A percentile compares a stretch with the other conserved stretches of the same genome.
Evolutionary conservation across 2,888 invertebrate species (phyloP).

Genomic region (Pyrgus malvae): DNA sequence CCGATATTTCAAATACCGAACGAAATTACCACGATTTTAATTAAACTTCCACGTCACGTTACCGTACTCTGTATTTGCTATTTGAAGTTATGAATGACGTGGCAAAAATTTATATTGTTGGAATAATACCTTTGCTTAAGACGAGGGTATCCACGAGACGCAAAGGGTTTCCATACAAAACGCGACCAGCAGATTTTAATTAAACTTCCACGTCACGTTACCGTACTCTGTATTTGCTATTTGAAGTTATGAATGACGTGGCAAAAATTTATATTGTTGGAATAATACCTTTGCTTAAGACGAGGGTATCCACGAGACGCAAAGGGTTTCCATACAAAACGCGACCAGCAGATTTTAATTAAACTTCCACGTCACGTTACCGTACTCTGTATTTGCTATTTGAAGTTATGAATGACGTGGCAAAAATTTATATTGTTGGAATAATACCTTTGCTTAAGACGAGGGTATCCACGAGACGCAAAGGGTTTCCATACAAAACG

Average conservation of each 20-base stretch:
- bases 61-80: not conserved
- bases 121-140: too few species aligned
- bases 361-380: not conserved
- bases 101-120: not conserved
- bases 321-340: too few species aligned
- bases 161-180: too few species aligned
- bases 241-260: too few species aligned
- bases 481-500: too few species aligned
- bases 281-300: too few species aligned
- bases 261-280: not conserved
- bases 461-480: too few species aligned
- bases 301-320: too few species aligned
- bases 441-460: too few species aligned
- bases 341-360: conserved; percentile 5
- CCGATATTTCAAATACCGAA: not conserved
- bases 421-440: not conserved
- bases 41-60: conserved; percentile 2
- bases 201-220: conserved; percentile 1
- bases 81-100: too few species aligned
- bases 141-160: too few species aligned
- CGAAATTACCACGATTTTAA: conserved; percentile 8
- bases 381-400: not conserved
- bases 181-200: conserved; percentile 5
- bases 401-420: too few species aligned
- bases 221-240: not conserved